These are phyloP conservation scores for Boleophthalmus pectinirostris DNA, from an alignment of 2,113 vertebrate species.

Conservation along the genomic window DNA sequence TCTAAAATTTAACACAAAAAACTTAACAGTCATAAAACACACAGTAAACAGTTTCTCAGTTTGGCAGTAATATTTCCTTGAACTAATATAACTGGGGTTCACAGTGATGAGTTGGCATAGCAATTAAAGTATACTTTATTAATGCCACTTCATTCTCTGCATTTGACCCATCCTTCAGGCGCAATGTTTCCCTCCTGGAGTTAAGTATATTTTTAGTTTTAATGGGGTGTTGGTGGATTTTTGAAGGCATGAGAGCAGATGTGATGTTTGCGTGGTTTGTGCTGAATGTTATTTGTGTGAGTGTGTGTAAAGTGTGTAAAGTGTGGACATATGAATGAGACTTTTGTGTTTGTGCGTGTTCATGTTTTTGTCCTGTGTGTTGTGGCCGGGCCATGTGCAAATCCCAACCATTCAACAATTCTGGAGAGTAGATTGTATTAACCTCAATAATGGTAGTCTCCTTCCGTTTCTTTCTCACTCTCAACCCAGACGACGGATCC, in stretches of 20 bases:
- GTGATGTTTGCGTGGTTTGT: constrained; percentile 4
- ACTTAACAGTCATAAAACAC: too few species aligned
- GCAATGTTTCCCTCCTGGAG: not conserved
- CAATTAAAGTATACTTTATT: too few species aligned
- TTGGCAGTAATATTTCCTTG: not conserved
- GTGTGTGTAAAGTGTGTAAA: constrained; percentile 18
- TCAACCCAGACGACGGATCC: constrained; percentile 98
- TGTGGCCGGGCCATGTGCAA: constrained; percentile 92
- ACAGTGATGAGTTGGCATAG: not conserved
- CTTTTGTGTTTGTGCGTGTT: constrained; percentile 18
- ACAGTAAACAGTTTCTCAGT: too few species aligned
- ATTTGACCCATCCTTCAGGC: too few species aligned
- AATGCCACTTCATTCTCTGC: too few species aligned
- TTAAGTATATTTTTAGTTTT: not conserved
- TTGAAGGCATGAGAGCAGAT: constrained; percentile 12
- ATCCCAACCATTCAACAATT: constrained; percentile 99
- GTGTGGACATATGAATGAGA: constrained; percentile 25
- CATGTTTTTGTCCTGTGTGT: constrained; percentile 51
- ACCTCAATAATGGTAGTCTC: constrained; percentile 99
- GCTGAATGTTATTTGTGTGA: constrained; percentile 14
- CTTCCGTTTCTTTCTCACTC: constrained; percentile 99
- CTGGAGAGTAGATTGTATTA: constrained; percentile 99
- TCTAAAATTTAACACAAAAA: too few species aligned
- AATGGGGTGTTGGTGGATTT: constrained; percentile 12
- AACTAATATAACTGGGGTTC: not conserved